Evolutionary conservation across 2,797 vertebrate genomes (phyloP).

Genomic region (Nannoperca australis): DNA sequence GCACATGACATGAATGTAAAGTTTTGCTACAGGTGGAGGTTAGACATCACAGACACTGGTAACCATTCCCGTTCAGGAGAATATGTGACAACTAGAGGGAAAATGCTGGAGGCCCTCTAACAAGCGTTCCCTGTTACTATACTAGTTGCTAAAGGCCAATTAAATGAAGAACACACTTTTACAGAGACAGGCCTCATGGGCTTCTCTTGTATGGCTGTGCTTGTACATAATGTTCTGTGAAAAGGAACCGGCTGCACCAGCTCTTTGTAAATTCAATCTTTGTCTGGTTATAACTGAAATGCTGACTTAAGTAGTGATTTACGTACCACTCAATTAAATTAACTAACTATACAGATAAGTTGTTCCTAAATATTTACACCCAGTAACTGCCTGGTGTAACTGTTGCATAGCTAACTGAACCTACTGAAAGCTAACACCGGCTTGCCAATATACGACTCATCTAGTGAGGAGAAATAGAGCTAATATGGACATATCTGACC

Average conservation of each 20-base stretch:
- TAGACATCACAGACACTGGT: constrained; percentile 7
- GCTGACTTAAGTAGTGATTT: background rate
- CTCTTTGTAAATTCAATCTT: background rate
- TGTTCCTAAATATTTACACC: too few species aligned
- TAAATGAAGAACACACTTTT: background rate
- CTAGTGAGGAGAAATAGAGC: background rate
- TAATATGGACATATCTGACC: background rate
- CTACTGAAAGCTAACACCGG: too few species aligned
- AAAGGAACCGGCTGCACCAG: background rate
- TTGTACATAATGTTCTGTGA: background rate
- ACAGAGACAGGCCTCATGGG: background rate
- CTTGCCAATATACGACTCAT: background rate
- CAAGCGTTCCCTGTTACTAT: constrained; percentile 1
- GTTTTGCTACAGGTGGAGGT: background rate
- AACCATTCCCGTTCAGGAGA: background rate
- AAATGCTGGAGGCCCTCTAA: background rate
- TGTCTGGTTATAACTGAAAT: background rate
- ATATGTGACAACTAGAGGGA: background rate
- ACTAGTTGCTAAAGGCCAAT: background rate
- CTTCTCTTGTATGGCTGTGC: constrained; percentile 1
- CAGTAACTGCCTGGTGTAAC: too few species aligned
- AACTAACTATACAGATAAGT: too few species aligned
- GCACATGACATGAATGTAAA: background rate
- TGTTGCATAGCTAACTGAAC: too few species aligned
- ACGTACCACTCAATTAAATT: background rate